Evolutionary conservation across 2,888 invertebrate genomes (phyloP).

Genomic region (Idaea straminata): DNA sequence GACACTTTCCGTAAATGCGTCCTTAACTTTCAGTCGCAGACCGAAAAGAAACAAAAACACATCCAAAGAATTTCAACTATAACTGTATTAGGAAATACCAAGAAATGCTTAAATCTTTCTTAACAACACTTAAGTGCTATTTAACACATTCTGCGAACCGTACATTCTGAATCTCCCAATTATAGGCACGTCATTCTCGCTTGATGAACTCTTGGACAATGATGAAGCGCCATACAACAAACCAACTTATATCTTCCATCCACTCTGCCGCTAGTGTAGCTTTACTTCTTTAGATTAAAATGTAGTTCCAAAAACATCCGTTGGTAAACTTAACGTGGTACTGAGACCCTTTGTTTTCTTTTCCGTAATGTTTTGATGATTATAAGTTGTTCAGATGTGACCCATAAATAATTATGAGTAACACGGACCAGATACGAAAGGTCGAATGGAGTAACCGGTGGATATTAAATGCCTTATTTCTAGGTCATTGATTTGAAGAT

Average conservation of each 20-base stretch:
- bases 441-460: no score
- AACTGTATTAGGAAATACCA: neutral
- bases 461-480: no score
- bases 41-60: no score
- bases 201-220: constrained; percentile 14
- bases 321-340: neutral
- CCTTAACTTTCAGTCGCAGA: no score
- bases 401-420: neutral
- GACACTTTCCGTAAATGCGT: no score
- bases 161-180: constrained; percentile 8
- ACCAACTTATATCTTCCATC: neutral
- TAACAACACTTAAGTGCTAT: neutral
- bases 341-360: neutral
- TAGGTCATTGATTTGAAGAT: no score
- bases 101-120: neutral
- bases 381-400: neutral
- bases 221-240: constrained; percentile 12
- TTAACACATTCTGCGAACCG: neutral
- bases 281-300: neutral
- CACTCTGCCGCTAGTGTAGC: neutral
- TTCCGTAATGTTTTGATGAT: neutral
- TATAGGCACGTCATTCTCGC: constrained; percentile 16
- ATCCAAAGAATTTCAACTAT: no score
- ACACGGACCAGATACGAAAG: neutral
- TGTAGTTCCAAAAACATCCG: neutral